phyloP scores from a whole-genome alignment of 1,140 invertebrate species.

The Charaxes varanes region DNA sequence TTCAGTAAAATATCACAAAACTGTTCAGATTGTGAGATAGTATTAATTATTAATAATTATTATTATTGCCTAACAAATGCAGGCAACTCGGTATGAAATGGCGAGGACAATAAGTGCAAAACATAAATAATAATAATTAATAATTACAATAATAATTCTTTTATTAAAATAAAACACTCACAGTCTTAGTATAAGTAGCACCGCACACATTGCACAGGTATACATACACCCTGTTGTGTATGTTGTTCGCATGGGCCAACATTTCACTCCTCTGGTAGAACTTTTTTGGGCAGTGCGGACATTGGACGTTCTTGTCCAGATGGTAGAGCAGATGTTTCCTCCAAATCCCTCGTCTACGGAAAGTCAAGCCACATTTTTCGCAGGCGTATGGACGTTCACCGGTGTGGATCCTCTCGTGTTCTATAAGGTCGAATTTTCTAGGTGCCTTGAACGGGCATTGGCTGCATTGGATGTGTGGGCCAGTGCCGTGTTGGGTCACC shows the following conservation, averaged over 20 bases:
- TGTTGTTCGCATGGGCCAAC: slow-evolving; percentile 47
- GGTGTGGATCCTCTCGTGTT: slow-evolving; percentile 51
- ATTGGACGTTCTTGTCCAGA: slow-evolving; percentile 48
- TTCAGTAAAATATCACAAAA: too few relatives aligned
- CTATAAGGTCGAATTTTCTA: slow-evolving; percentile 39
- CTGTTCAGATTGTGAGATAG: too few relatives aligned
- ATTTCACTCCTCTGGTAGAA: slow-evolving; percentile 40
- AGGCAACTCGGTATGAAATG: too few relatives aligned
- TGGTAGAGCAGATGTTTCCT: slow-evolving; percentile 52
- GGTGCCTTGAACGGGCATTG: slow-evolving; percentile 50
- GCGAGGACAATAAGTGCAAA: too few relatives aligned
- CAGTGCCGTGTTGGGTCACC: slow-evolving; percentile 38
- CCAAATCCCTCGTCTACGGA: slow-evolving; percentile 49
- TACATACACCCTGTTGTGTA: slow-evolving; percentile 52
- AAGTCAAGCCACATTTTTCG: slow-evolving; percentile 57
- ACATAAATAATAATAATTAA: too few relatives aligned
- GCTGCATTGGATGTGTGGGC: slow-evolving; percentile 40
- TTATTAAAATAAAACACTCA: too few relatives aligned
- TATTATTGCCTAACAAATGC: too few relatives aligned
- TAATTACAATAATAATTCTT: too few relatives aligned
- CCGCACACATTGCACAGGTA: slow-evolving; percentile 50
- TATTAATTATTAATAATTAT: too few relatives aligned
- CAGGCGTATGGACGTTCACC: slow-evolving; percentile 57
- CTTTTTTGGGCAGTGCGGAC: slow-evolving; percentile 44
- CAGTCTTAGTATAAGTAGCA: slow-evolving; percentile 42